phyloP scores from a whole-genome alignment of 2,888 invertebrate genomes.

The Venustoraphidia nigricollis region DNA sequence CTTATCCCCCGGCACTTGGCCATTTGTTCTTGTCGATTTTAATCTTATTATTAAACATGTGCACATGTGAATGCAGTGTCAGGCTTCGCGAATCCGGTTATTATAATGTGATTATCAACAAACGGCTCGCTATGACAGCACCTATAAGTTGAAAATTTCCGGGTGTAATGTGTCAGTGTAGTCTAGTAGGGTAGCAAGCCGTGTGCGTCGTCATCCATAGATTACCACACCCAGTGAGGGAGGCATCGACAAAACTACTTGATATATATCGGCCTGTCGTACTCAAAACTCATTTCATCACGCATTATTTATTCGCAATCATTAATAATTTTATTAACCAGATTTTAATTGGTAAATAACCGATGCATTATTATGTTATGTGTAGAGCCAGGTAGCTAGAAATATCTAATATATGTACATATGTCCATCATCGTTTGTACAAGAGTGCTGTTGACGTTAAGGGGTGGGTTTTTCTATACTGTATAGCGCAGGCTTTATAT shows the following conservation, averaged over 20 bases:
- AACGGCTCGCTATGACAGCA: constrained; percentile 22
- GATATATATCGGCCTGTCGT: no score
- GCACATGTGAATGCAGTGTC: constrained; percentile 35
- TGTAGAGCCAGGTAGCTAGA: no score
- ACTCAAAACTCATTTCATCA: no score
- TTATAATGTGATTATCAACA: constrained; percentile 50
- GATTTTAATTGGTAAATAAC: no score
- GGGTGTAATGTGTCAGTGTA: constrained; percentile 35
- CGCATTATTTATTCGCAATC: no score
- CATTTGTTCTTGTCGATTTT: constrained; percentile 45
- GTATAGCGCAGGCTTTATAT: no score
- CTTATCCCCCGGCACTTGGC: constrained; percentile 37
- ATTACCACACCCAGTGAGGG: constrained; percentile 47
- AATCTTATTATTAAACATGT: constrained; percentile 54
- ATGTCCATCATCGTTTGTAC: no score
- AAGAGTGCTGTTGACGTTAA: no score
- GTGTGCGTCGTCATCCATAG: constrained; percentile 42
- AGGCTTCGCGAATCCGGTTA: constrained; percentile 69
- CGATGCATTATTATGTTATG: no score
- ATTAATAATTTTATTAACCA: no score
- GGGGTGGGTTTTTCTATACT: no score
- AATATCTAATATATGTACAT: no score
- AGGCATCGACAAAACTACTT: constrained; percentile 18
- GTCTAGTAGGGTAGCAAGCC: constrained; percentile 44
- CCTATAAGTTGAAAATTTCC: constrained; percentile 42